A percentile compares a stretch with the other conserved stretches of the same genome.
These are phyloP conservation scores for Agapornis canus DNA, from an alignment of 2,797 vertebrate genomes.

Conservation along the genomic window DNA sequence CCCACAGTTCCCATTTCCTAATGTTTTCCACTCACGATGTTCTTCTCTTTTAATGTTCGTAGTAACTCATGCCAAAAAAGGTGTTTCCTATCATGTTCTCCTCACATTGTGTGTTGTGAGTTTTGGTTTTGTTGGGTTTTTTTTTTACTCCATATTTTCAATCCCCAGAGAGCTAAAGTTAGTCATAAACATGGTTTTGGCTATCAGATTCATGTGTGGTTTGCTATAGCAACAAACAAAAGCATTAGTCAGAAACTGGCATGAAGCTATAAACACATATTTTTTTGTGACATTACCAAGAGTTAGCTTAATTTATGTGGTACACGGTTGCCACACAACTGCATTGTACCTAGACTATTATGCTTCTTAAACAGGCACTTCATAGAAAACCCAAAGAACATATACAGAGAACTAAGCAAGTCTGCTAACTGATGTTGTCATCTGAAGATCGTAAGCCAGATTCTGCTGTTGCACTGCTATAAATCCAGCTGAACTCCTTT, in stretches of 20 bases:
- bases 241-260: conserved; percentile 75
- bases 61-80: conserved; percentile 44
- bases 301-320: conserved; percentile 67
- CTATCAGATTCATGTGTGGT: conserved; percentile 62
- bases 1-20: conserved; percentile 41
- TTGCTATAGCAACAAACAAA: conserved; percentile 77
- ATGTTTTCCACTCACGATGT: conserved; percentile 50
- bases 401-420: neutral
- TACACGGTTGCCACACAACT: conserved; percentile 49
- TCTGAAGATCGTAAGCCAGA: neutral
- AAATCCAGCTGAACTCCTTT: neutral
- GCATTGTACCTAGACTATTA: neutral
- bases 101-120: conserved; percentile 48
- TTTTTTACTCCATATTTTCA: conserved; percentile 34
- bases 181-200: conserved; percentile 64
- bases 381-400: neutral
- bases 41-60: conserved; percentile 26
- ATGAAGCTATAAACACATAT: conserved; percentile 66
- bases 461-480: neutral
- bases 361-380: neutral
- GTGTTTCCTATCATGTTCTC: conserved; percentile 65
- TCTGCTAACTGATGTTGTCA: neutral
- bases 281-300: conserved; percentile 68
- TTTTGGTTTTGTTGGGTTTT: neutral
- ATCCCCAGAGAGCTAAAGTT: conserved; percentile 61